phyloP scores from a whole-genome alignment of 2,113 vertebrate genomes.

The Cettia cetti region DNA sequence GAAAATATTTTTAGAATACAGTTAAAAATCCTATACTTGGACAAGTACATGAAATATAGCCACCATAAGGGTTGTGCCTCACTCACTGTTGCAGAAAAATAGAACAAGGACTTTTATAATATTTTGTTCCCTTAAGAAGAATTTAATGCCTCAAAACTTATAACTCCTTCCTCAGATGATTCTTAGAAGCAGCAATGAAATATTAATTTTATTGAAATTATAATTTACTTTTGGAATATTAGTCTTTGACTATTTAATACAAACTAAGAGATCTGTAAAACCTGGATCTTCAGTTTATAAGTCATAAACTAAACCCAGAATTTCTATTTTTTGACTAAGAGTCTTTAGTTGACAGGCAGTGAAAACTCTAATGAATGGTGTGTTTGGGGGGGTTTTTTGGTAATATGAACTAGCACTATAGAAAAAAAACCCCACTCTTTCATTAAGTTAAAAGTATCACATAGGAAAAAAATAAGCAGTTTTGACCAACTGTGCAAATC shows the following conservation, averaged over 20 bases:
- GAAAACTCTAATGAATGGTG: neutral
- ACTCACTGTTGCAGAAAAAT: neutral
- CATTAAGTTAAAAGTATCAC: neutral
- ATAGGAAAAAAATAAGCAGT: neutral
- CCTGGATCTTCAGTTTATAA: neutral
- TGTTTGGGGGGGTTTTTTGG: neutral
- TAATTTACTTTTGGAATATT: neutral
- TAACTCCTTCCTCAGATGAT: neutral
- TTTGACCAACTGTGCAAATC: neutral
- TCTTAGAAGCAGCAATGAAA: neutral
- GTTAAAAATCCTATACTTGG: neutral
- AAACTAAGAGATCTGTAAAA: neutral
- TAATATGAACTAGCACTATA: neutral
- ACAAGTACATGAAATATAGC: neutral
- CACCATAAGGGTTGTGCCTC: neutral
- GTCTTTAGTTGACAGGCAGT: neutral
- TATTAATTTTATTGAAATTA: neutral
- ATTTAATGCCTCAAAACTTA: neutral
- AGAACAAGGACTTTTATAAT: neutral
- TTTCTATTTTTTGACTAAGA: neutral
- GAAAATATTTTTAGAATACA: neutral
- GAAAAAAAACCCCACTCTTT: neutral
- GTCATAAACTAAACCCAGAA: neutral
- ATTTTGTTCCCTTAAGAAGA: neutral
- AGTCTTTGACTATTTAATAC: neutral